phyloP scores from a whole-genome alignment of 1,140 invertebrate species.

The Solenopsis invicta region DNA sequence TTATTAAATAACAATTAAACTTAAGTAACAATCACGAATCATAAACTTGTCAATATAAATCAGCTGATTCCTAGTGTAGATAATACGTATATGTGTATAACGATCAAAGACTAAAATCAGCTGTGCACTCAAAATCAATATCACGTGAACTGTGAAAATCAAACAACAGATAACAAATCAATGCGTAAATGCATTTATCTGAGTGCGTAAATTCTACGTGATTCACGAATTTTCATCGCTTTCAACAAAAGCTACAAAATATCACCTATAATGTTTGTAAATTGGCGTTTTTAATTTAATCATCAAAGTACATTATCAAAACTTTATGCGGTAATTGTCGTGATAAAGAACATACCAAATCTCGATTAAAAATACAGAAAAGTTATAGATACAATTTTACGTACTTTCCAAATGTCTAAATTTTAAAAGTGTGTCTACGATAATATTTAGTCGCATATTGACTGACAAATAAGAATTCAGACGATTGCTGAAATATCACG shows the following conservation, averaged over 20 bases:
- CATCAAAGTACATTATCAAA: neutral
- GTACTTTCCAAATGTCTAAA: neutral
- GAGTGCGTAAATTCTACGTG: neutral
- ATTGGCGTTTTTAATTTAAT: neutral
- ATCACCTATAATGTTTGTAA: neutral
- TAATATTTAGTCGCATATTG: neutral
- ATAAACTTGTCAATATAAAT: neutral
- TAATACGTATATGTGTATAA: neutral
- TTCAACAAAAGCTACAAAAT: neutral
- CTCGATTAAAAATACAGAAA: neutral
- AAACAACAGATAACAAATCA: constrained; percentile 13
- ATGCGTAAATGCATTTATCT: constrained; percentile 2
- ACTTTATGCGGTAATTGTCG: neutral
- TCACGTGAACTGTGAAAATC: constrained; percentile 7
- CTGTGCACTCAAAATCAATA: neutral
- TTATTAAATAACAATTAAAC: neutral
- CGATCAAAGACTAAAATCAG: constrained; percentile 14
- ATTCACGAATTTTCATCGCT: constrained; percentile 2
- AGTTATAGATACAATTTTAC: neutral
- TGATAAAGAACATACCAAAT: neutral
- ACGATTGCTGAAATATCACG: neutral
- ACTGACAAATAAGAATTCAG: neutral
- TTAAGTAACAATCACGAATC: neutral
- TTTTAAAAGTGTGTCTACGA: neutral
- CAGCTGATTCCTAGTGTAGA: neutral